Evolutionary conservation across 2,888 invertebrate genomes (phyloP).

Genomic region (Allacma fusca): DNA sequence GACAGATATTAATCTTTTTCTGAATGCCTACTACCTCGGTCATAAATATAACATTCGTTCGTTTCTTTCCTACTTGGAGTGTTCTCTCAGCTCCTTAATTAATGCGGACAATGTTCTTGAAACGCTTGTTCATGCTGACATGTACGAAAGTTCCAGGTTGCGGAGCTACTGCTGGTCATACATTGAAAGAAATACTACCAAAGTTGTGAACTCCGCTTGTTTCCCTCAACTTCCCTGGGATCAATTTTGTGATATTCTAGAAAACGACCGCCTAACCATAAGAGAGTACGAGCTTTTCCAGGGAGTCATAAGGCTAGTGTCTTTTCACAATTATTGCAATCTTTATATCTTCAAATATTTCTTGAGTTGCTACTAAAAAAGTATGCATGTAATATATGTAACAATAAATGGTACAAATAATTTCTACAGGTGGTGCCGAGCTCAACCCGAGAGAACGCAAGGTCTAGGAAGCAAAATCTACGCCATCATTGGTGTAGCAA

Average conservation of each 20-base stretch:
- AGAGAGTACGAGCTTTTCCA: constrained; percentile 16
- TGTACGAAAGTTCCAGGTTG: background rate
- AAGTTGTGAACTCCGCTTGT: background rate
- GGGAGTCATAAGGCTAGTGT: background rate
- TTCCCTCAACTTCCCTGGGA: constrained; percentile 11
- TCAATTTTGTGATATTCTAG: background rate
- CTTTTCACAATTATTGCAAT: no score
- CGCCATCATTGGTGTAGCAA: constrained; percentile 43
- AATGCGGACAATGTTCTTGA: constrained; percentile 7
- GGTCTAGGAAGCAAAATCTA: constrained; percentile 9
- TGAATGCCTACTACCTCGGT: constrained; percentile 14
- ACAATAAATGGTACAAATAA: no score
- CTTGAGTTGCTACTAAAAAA: no score
- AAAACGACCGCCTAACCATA: constrained; percentile 2
- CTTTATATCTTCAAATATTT: no score
- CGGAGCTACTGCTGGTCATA: constrained; percentile 3
- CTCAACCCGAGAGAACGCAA: background rate
- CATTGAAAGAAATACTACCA: constrained; percentile 5
- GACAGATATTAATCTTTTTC: background rate
- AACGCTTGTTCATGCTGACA: background rate
- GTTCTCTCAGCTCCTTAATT: no score
- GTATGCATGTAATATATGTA: no score
- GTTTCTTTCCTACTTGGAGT: background rate
- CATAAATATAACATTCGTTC: background rate
- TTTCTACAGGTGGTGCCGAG: constrained; percentile 24